Base-by-base conservation (phyloP, 2,888 invertebrate species). In the Cepaea hortensis region DNA sequence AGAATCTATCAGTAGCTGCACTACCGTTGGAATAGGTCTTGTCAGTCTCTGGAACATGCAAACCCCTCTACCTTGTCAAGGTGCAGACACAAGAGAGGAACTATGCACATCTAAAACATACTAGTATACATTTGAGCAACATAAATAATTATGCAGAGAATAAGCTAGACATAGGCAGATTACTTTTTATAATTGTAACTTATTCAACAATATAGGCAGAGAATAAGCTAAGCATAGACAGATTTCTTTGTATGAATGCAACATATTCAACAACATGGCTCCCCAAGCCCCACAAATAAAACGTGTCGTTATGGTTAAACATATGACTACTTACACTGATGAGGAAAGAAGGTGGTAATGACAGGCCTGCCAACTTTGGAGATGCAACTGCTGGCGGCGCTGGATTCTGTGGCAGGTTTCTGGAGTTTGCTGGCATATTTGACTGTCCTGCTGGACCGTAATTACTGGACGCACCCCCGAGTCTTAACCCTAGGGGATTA, bases 291-390 rank as follows among this genome's bases (percentile, higher is more conserved):
- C 68, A 68, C 35, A 35, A 35, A 62, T 62, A 62, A 62, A 62
- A 13, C 9, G 15, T 62, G 62, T 15, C 15, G 62, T 9, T 62
- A 62, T 15, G 15, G 15, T 9, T 62, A 62, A 62, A 62, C 0
- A n/a, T 13, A 68, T 18, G 20, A 1, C 20, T 77, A 85, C 85
- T 79, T 79, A 85, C 85, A 55, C 85, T 79, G 20, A 85, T 85
- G 15, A 48, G 85, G 48, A 81, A 85, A 48, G 85, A 85, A 7
- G 73, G 85, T 73, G 85, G 85, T 62, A 85, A 76, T 48, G 81
- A 48, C 73, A 73, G 73, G 5, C 35, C 13, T n/a, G 81, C n/a
- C 5, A 65, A 18, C 46, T 72, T 75, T 23, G 73, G n/a, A 50
- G 35, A 4, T 23, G 23, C 3, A 7, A 46, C 15, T 62, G 76